phyloP scores from a whole-genome alignment of 2,888 invertebrate species.

The Protonemura montana region DNA sequence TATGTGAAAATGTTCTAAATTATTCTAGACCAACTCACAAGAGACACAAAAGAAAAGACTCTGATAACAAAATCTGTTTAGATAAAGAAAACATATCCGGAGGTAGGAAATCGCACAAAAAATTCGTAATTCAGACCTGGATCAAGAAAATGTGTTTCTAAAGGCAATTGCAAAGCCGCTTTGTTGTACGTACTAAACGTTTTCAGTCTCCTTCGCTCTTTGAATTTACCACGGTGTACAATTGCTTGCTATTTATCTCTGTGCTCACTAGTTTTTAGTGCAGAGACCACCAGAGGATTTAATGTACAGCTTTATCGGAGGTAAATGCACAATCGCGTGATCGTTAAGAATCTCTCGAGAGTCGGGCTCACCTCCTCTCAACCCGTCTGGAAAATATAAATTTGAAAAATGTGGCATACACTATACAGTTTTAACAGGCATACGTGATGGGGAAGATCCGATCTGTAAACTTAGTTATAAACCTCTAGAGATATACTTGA shows the following conservation, averaged over 20 bases:
- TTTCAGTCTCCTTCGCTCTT: neutral
- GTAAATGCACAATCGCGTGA: conserved; percentile 12
- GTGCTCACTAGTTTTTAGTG: neutral
- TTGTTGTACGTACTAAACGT: neutral
- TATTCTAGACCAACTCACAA: too few species aligned
- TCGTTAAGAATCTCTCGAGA: neutral
- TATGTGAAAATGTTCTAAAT: too few species aligned
- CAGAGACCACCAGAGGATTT: neutral
- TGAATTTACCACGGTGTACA: neutral
- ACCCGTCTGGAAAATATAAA: neutral
- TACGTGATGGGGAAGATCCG: too few species aligned
- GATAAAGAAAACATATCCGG: too few species aligned
- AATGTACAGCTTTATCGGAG: neutral
- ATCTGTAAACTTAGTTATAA: too few species aligned
- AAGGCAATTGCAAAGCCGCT: neutral
- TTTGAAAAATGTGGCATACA: neutral
- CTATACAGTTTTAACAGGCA: too few species aligned
- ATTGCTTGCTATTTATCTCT: neutral
- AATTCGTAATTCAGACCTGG: too few species aligned
- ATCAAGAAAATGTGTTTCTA: neutral
- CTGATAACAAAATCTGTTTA: too few species aligned
- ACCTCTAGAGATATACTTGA: too few species aligned
- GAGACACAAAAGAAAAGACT: too few species aligned
- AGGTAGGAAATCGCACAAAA: too few species aligned
- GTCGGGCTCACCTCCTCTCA: neutral